Evolutionary conservation across 2,797 vertebrate species (phyloP), one percentile per base, ranked within the genome.

Genomic region (Amphiprion clarkii): DNA sequence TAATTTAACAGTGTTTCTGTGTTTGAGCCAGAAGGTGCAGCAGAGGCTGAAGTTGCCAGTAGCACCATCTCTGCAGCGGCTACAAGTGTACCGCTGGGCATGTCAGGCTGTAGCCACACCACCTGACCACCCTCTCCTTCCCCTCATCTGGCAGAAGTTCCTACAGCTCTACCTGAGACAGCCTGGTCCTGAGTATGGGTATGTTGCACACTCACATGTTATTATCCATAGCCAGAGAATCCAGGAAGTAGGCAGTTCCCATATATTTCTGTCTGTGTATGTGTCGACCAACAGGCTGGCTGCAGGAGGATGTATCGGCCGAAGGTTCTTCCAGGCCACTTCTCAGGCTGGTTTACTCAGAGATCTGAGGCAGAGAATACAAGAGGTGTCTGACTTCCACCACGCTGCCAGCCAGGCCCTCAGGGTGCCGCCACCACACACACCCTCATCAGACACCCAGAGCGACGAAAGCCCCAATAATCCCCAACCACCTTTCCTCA

Each of bases 11-110:
- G 8, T 73, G 17, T 86, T 56, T 84, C 21, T 87, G 29, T 92
- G 19, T 88, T 46, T 90, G 81, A 91, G 88, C 42, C 91, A 99
- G 98, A 99, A 96, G 91, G 97, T 96, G 1, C 98, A 99, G 91
- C 90, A 94, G 68, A 97, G 96, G 79, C 91, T 99, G 87, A 99
- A 99, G 93, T 92, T 99, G 76, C 96, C 96, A 0, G 95, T 98
- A 0, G 94, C 96, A 5, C 98, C 98, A 0, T 99, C 97, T 25
- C 94, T 99, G 51, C 97, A 97, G 91, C 95, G 98, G 63, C 93
- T 99, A 67, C 96, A 99, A 94, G 96, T 99, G 42, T 99, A 99
- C 71, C 97, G 98, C 58, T 99, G 98, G 98, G 98, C 97, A 8
- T 95, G 96, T 74, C 98, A 99, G 92, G 97, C 98, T 1, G 89